Evolutionary conservation across 1,140 invertebrate genomes (phyloP).

Genomic region (Bactericera cockerelli): DNA sequence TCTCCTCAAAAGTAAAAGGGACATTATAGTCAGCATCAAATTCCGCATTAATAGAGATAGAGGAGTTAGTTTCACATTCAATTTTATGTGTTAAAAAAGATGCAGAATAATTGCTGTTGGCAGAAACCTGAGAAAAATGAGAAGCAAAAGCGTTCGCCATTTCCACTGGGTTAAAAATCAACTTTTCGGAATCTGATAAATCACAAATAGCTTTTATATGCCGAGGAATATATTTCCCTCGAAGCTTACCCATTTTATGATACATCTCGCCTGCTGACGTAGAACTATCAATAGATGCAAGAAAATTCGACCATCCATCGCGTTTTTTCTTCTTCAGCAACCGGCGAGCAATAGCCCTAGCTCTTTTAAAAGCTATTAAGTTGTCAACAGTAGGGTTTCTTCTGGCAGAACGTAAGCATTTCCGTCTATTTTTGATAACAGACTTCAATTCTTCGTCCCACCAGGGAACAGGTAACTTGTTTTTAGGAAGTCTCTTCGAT

Average conservation of each 20-base stretch:
- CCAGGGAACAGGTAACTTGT: background rate
- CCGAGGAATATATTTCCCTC: background rate
- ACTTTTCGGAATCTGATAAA: too few species aligned
- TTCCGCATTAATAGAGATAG: too few species aligned
- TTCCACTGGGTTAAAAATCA: too few species aligned
- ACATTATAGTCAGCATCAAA: background rate
- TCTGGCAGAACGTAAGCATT: background rate
- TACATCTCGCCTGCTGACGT: background rate
- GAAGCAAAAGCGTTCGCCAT: too few species aligned
- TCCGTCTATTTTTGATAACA: background rate
- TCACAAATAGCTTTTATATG: background rate
- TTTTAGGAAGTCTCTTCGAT: background rate
- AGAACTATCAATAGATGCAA: background rate
- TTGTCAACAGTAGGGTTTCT: background rate
- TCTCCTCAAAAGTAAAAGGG: background rate
- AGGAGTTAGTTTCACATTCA: too few species aligned
- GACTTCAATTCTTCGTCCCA: background rate
- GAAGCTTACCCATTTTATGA: background rate
- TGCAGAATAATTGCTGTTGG: too few species aligned
- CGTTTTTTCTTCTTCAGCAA: background rate
- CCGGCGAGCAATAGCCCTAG: background rate
- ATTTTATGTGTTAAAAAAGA: too few species aligned
- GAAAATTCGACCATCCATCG: background rate
- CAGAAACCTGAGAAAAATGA: too few species aligned
- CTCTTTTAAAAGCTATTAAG: background rate